These are phyloP conservation scores for Etheostoma nigrum DNA, from an alignment of 2,797 vertebrate genomes.

Conservation along the genomic window DNA sequence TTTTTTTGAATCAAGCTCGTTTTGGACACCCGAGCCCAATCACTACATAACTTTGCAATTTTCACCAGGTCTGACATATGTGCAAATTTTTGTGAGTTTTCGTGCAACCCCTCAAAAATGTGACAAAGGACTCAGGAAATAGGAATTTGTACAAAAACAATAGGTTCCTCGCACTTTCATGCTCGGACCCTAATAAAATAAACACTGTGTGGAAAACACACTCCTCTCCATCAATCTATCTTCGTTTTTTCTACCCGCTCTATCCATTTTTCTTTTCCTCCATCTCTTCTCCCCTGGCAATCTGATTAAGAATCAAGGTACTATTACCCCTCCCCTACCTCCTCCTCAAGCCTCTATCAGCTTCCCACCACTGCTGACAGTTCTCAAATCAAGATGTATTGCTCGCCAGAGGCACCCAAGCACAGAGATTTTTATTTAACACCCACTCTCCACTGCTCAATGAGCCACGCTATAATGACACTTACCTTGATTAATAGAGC, in stretches of 20 bases:
- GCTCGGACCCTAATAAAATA: neutral
- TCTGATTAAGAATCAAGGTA: slow-evolving; percentile 69
- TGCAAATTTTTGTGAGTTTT: too few species aligned
- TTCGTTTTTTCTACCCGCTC: neutral
- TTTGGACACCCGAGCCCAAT: too few species aligned
- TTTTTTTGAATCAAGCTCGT: too few species aligned
- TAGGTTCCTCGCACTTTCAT: too few species aligned
- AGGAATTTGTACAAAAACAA: too few species aligned
- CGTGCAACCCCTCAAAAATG: too few species aligned
- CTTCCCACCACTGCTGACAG: slow-evolving; percentile 89
- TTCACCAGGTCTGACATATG: too few species aligned
- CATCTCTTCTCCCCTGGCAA: slow-evolving; percentile 30
- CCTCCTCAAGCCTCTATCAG: slow-evolving; percentile 79
- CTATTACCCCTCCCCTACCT: slow-evolving; percentile 19
- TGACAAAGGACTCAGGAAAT: too few species aligned
- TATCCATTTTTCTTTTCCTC: slow-evolving; percentile 24
- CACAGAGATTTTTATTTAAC: slow-evolving; percentile 93
- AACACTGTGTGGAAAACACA: neutral
- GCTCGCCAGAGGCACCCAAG: slow-evolving; percentile 89
- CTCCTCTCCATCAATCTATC: neutral
- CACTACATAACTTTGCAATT: too few species aligned
- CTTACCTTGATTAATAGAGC: slow-evolving; percentile 97
- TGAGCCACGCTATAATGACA: slow-evolving; percentile 95
- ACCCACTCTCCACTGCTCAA: slow-evolving; percentile 94
- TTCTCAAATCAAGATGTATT: slow-evolving; percentile 94